Base-by-base conservation (phyloP, 2,888 invertebrate genomes). In the Cinara cedri region DNA sequence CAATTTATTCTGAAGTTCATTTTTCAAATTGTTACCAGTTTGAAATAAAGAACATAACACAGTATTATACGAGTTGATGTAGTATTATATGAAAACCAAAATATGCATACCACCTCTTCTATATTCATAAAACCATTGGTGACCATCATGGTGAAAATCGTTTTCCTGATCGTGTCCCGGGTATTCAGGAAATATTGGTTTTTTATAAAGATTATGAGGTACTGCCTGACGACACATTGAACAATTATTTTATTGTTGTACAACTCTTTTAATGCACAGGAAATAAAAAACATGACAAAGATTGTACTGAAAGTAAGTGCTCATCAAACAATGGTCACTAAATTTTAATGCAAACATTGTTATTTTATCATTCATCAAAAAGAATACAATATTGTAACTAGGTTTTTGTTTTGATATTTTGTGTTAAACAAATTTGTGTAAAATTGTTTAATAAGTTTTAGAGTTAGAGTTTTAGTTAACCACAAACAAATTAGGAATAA, bases 21-120 rank as follows among this genome's bases (percentile, higher is more conserved):
- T 94, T 93, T 86, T 98, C 97, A 86, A 97, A 98, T 86, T 96
- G 95, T 97, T 97, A 98, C 98, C 98, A 98, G 82, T 97, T 97
- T 93, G 85, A 60, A 46, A 60, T 14, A 34, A 46, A 16, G 10
- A 26, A 49, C 19, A 51, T 11, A 46, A 49, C 14, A 26, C 11
- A n/a, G 24, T 21, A 24, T 8, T 21, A 46, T 4, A 1, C n/a
- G n/a, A n/a, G n/a, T n/a, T n/a, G 16, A 57, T n/a, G n/a, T n/a
- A 21, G 1, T 0, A 4, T 6, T 34, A 60, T 6, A 72, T 34
- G 16, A 14, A n/a, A 42, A 72, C 6, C 44, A 44, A n/a, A 46
- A 74, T 63, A 24, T 60, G 72, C 88, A 88, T 89, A 94, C 95
- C 95, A 89, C 95, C 95, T 89, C 95, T 94, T 84, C 94, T 88